Evolutionary conservation across 35 echinoderm and acorn worm genomes (phyloP).

Genomic region (Apostichopus japonicus): DNA sequence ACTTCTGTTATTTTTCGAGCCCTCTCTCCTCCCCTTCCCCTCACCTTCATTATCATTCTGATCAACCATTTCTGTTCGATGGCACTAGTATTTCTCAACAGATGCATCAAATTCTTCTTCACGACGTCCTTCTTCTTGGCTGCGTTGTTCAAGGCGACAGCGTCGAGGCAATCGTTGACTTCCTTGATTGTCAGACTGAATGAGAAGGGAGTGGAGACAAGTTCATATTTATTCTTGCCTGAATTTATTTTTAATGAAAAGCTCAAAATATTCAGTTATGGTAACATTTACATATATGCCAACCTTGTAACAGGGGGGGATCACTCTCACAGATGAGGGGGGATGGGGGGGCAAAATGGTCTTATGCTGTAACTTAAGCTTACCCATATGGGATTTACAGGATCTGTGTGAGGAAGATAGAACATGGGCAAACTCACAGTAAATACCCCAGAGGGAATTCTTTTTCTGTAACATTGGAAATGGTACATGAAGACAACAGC

Average conservation of each 20-base stretch:
- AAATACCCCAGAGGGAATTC: too few species aligned
- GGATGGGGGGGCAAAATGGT: too few species aligned
- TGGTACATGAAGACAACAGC: too few species aligned
- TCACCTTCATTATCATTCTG: constrained; percentile 99
- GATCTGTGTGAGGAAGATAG: too few species aligned
- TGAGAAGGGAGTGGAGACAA: neutral
- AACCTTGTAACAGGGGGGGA: neutral
- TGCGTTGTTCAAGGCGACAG: constrained; percentile 84
- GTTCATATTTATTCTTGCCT: neutral
- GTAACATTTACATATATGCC: neutral
- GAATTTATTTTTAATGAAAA: neutral
- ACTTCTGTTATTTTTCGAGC: too few species aligned
- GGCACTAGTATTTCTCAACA: constrained; percentile 91
- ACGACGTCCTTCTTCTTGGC: constrained; percentile 96
- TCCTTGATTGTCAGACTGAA: constrained; percentile 91
- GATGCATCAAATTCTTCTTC: constrained; percentile 91
- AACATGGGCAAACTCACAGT: too few species aligned
- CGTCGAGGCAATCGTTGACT: constrained; percentile 92
- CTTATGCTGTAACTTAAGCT: too few species aligned
- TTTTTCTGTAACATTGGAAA: too few species aligned
- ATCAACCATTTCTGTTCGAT: constrained; percentile 98
- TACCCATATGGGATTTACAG: too few species aligned
- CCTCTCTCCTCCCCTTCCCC: neutral
- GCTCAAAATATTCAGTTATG: neutral
- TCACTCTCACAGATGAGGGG: neutral